Conservation (phyloP, 2,888 invertebrate species). For the Platycheirus albimanus region DNA sequence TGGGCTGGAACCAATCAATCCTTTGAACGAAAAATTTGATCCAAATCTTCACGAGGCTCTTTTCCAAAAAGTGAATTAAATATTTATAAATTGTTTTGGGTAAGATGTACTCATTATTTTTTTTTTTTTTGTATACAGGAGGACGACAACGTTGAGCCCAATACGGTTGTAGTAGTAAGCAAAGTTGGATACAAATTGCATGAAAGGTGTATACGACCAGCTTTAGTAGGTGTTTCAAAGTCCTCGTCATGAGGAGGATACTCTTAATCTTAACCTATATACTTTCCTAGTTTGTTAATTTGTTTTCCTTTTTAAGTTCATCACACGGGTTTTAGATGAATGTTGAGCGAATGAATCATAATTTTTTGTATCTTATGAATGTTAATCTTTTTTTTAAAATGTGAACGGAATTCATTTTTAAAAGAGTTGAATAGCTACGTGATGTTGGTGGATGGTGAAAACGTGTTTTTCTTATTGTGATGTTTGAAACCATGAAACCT, state of each 20-base stretch:
- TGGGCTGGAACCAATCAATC: conserved; percentile 93
- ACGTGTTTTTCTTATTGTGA: conserved; percentile 42
- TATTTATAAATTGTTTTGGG: neutral
- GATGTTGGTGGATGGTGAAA: conserved; percentile 10
- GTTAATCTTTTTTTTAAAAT: conserved; percentile 20
- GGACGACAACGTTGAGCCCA: conserved; percentile 90
- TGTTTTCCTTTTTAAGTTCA: conserved; percentile 22
- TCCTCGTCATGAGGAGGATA: conserved; percentile 56
- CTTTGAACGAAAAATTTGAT: conserved; percentile 96
- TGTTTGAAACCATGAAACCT: conserved; percentile 8
- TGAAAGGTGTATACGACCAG: conserved; percentile 96
- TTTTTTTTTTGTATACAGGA: conserved; percentile 83
- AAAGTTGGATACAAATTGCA: conserved; percentile 98
- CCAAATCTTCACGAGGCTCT: conserved; percentile 98
- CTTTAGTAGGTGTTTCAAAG: conserved; percentile 97
- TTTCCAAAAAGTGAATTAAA: conserved; percentile 90
- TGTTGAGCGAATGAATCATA: conserved; percentile 45
- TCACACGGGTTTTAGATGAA: conserved; percentile 35
- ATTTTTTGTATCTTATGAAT: conserved; percentile 61
- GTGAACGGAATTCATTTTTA: conserved; percentile 46
- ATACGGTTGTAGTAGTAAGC: conserved; percentile 95
- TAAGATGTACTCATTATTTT: neutral
- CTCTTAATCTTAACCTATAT: neutral
- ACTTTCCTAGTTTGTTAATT: conserved; percentile 22
- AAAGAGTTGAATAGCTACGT: neutral